Base-by-base conservation (phyloP, 2,113 vertebrate genomes). In the Osmerus eperlanus region DNA sequence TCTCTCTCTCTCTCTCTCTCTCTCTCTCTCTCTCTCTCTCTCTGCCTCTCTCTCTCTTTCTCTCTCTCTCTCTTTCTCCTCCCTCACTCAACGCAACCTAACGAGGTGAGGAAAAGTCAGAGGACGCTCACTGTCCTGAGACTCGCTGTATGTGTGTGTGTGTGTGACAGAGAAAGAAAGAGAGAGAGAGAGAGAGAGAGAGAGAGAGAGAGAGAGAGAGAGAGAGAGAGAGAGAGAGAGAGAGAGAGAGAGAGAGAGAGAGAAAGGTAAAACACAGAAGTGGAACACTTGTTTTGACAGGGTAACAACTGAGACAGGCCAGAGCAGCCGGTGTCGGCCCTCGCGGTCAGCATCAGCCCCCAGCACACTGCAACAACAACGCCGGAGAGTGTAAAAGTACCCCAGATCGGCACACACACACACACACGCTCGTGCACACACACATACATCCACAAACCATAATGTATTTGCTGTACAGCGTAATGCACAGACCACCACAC, bases 291-390 rank as follows among this genome's bases (percentile, higher is more conserved):
- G 89, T 89, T 89, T 88, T 90, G 89, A 91, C 86, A 84, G 79
- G 70, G 76, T 85, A 86, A 83, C 72, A 82, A 91, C 81, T 90
- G 89, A 90, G 76, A 87, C 78, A 85, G 82, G 70, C 85, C 89
- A 89, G 89, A 86, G 79, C 85, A 74, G 77, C 41, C 51, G 72
- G 75, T 81, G 25, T 32, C 13, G 12, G 52, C 56, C 7, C 5
- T 52, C 76, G 36, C 58, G 55, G n/a, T 11, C 23, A 8, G 12
- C 14, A 61, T 25, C 53, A 8, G 25, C 15, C 15, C 25, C 15
- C 28, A 36, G 13, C 6, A 36, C 28, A 62, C 60, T 47, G 72
- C 81, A 70, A 78, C 64, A 83, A 65, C 68, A 70, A 62, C 53
- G 59, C 21, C 7, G 13, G 53, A 52, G 67, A 36, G 73, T 60